Percentiles rank a stretch among this genome's conserved stretches.
Evolutionary conservation across 2,113 vertebrate genomes (phyloP).

Genomic region (Copsychus sechellarum): DNA sequence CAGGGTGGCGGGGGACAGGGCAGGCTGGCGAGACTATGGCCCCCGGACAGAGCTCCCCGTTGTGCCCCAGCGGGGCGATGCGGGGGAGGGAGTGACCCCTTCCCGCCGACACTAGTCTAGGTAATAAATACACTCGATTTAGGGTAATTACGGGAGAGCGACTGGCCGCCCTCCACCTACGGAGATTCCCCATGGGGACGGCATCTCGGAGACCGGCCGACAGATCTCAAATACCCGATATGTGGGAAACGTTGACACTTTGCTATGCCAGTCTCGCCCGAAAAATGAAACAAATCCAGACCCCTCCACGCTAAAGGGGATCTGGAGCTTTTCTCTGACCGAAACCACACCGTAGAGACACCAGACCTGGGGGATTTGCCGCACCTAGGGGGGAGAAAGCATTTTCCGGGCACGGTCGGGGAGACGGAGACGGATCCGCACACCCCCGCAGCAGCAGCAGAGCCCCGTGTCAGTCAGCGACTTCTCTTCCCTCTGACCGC

Average conservation of each 20-base stretch:
- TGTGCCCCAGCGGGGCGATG: too few relatives aligned
- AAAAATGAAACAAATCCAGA: too few relatives aligned
- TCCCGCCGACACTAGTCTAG: background rate
- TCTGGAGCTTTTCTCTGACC: background rate
- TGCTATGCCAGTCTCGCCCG: background rate
- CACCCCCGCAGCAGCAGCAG: background rate
- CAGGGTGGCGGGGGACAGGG: background rate
- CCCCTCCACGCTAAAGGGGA: background rate
- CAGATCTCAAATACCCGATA: background rate
- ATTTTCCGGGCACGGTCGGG: background rate
- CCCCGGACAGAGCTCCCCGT: background rate
- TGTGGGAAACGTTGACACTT: background rate
- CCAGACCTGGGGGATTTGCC: background rate
- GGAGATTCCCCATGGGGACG: background rate
- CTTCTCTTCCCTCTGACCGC: background rate
- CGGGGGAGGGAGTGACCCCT: background rate
- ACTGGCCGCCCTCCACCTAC: background rate
- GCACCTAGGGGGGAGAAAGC: background rate
- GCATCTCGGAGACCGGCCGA: background rate
- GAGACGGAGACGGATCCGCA: background rate
- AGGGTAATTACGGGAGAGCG: background rate
- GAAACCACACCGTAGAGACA: background rate
- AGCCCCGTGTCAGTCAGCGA: background rate
- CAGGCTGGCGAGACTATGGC: fast-evolving
- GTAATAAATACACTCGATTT: background rate